Conservation (phyloP, 92 coral and sea anemone genomes). For the Phenganax subtilis region DNA sequence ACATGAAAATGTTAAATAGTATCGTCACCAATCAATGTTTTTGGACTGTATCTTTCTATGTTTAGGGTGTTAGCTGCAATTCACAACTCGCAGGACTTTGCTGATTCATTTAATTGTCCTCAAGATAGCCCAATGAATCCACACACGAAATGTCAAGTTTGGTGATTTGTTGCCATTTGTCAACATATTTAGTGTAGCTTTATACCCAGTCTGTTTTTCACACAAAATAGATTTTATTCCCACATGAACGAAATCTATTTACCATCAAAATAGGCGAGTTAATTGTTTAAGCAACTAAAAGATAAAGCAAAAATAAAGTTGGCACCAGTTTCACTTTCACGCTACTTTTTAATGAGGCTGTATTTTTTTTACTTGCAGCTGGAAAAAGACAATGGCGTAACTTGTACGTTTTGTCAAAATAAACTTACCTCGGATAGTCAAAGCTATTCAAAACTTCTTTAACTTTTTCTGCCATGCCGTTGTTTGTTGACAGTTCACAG, state of each 20-base stretch:
- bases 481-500: neutral
- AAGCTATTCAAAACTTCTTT: neutral
- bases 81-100: constrained; percentile 77
- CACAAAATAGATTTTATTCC: neutral
- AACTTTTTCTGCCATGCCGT: neutral
- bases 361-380: neutral
- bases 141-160: constrained; percentile 66
- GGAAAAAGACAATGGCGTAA: neutral
- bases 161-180: constrained; percentile 45
- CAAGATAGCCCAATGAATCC: constrained; percentile 83
- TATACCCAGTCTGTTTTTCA: neutral
- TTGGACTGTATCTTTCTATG: neutral
- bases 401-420: neutral
- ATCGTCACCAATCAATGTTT: neutral
- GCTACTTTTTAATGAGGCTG: neutral
- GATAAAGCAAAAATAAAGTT: neutral
- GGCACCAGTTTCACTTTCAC: neutral
- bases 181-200: neutral
- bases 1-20: neutral
- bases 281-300: neutral
- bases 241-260: neutral
- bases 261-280: no score
- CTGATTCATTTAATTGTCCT: constrained; percentile 82
- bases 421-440: constrained; percentile 18
- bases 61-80: constrained; percentile 82